Percentiles rank a stretch among this genome's conserved stretches.
These are phyloP conservation scores for Drosophila sechellia DNA, from an alignment of 1,140 invertebrate species.

Conservation along the genomic window DNA sequence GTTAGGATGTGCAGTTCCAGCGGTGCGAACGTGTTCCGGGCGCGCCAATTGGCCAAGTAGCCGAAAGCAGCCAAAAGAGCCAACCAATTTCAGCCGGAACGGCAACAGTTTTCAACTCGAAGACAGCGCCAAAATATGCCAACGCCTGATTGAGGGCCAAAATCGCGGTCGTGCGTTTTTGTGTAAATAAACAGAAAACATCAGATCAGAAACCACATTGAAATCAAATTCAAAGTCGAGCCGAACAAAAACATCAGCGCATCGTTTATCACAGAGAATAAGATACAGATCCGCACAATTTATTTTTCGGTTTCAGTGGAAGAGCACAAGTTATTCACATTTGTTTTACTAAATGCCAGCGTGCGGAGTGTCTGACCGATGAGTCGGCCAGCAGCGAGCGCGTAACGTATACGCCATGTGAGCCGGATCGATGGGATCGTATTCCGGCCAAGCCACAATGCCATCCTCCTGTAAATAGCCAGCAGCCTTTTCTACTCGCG, in stretches of 20 bases:
- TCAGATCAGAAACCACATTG: constrained; percentile 1
- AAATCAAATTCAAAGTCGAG: constrained; percentile 10
- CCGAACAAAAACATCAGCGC: constrained; percentile 16
- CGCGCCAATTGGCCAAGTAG: constrained; percentile 63
- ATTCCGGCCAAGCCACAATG: constrained; percentile 46
- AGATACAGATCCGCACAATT: constrained; percentile 16
- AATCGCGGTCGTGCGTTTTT: constrained; percentile 49
- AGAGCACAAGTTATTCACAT: constrained; percentile 5
- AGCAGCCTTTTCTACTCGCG: constrained; percentile 47
- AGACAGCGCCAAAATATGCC: constrained; percentile 30
- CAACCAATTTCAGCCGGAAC: constrained; percentile 35
- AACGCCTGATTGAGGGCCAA: constrained; percentile 50
- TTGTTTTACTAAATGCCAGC: constrained; percentile 1
- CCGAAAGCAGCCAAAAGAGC: constrained; percentile 35
- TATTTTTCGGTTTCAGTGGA: constrained; percentile 38
- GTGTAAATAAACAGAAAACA: constrained; percentile 63
- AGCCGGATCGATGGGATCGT: constrained; percentile 67
- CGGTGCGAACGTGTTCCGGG: constrained; percentile 81
- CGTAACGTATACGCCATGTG: constrained; percentile 56
- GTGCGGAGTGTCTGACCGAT: constrained; percentile 16
- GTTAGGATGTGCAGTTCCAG: constrained; percentile 84
- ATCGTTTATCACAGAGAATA: constrained; percentile 15
- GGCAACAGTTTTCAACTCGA: constrained; percentile 29
- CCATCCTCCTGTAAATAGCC: constrained; percentile 66
- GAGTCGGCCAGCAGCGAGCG: constrained; percentile 9